Evolutionary conservation across 2,888 invertebrate species (phyloP).

Genomic region (Cephus pygmeus): DNA sequence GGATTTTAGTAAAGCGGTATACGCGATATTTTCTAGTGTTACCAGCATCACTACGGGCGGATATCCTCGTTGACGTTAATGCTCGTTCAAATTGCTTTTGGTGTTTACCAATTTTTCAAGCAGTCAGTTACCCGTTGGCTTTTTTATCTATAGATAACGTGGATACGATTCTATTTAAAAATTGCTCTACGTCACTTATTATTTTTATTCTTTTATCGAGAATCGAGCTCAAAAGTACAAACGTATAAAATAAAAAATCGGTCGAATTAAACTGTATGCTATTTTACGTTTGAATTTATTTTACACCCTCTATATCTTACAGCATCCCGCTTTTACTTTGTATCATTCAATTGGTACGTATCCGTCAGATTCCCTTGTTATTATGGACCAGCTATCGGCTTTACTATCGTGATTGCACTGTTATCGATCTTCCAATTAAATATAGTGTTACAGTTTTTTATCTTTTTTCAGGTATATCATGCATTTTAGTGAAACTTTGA

Average conservation of each 20-base stretch:
- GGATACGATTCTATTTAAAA: background rate
- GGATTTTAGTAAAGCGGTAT: background rate
- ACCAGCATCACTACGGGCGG: background rate
- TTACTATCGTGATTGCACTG: background rate
- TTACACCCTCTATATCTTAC: background rate
- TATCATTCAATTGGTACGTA: background rate
- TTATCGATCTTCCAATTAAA: background rate
- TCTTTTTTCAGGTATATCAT: background rate
- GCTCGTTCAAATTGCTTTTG: constrained; percentile 37
- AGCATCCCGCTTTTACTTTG: background rate
- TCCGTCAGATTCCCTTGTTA: background rate
- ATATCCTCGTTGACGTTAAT: constrained; percentile 40
- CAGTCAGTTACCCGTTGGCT: background rate
- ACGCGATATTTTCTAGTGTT: background rate
- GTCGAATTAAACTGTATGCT: background rate
- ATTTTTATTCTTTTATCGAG: too few relatives aligned
- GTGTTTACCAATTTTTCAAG: background rate
- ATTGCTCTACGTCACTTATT: too few relatives aligned
- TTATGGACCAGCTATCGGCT: background rate
- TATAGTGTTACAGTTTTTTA: background rate
- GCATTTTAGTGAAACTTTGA: background rate
- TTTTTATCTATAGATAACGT: background rate
- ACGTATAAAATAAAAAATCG: too few relatives aligned
- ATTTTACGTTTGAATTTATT: background rate
- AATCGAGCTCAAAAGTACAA: too few relatives aligned